phyloP scores from a whole-genome alignment of 2,888 invertebrate genomes.

The Caenorhabditis sp. region DNA sequence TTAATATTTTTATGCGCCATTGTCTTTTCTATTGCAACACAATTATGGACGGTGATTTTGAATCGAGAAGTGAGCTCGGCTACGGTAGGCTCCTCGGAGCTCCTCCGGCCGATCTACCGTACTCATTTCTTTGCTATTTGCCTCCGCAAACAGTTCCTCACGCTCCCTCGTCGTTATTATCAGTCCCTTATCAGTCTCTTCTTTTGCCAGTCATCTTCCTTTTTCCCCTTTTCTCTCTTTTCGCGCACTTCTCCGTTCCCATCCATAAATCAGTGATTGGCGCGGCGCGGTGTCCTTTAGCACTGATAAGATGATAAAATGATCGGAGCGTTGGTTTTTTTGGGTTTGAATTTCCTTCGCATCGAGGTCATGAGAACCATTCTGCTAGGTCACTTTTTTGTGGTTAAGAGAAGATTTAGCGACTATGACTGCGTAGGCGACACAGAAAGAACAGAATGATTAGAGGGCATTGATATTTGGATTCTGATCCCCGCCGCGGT shows the following conservation, averaged over 20 bases:
- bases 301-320: conserved; percentile 17
- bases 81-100: too few relatives aligned
- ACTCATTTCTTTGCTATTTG: too few relatives aligned
- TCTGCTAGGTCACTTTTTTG: not conserved
- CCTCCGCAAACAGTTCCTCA: not conserved
- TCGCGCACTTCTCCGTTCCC: conserved; percentile 12
- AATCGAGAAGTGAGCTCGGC: not conserved
- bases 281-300: conserved; percentile 17
- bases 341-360: too few relatives aligned
- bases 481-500: not conserved
- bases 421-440: not conserved
- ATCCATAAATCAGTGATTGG: conserved; percentile 37
- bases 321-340: not conserved
- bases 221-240: not conserved
- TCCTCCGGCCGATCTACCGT: too few relatives aligned
- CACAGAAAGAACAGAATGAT: not conserved
- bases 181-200: not conserved
- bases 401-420: not conserved
- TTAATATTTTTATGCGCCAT: conserved; percentile 52
- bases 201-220: not conserved
- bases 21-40: not conserved
- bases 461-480: not conserved
- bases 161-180: not conserved
- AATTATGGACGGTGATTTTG: conserved; percentile 14
- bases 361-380: conserved; percentile 35